phyloP scores from a whole-genome alignment of 2,113 vertebrate genomes.

The Chitala chitala region DNA sequence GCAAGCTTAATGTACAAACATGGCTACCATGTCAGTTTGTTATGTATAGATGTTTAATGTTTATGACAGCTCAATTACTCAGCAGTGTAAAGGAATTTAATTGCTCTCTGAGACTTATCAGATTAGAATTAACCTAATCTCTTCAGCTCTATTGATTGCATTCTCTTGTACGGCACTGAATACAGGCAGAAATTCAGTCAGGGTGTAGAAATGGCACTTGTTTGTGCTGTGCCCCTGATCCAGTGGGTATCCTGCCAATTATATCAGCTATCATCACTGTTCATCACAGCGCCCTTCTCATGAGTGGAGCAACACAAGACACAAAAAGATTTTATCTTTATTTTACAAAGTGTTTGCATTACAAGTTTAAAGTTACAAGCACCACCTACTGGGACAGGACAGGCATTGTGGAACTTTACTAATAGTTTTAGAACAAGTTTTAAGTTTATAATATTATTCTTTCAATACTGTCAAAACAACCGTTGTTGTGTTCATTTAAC shows the following conservation, averaged over 20 bases:
- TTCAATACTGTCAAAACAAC: no score
- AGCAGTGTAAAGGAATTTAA: constrained; percentile 55
- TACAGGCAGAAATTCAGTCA: constrained; percentile 44
- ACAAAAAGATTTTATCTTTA: no score
- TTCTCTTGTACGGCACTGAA: constrained; percentile 47
- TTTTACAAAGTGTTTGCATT: no score
- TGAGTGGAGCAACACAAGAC: no score
- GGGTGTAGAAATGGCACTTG: constrained; percentile 51
- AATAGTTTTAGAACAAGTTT: no score
- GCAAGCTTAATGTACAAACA: constrained; percentile 25
- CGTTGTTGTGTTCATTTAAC: no score
- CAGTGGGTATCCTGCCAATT: constrained; percentile 44
- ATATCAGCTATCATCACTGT: constrained; percentile 39
- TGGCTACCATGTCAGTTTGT: constrained; percentile 33
- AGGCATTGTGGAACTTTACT: no score
- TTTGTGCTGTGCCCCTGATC: constrained; percentile 38
- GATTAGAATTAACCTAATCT: constrained; percentile 64
- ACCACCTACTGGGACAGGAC: no score
- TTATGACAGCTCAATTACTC: constrained; percentile 54
- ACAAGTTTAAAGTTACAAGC: no score
- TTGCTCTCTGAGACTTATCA: constrained; percentile 57
- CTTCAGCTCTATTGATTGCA: constrained; percentile 57
- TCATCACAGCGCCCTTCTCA: neutral
- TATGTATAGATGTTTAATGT: constrained; percentile 41
- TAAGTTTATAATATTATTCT: no score